These are phyloP conservation scores for Manis javanica DNA, from an alignment of 2,797 vertebrate species.

Conservation along the genomic window DNA sequence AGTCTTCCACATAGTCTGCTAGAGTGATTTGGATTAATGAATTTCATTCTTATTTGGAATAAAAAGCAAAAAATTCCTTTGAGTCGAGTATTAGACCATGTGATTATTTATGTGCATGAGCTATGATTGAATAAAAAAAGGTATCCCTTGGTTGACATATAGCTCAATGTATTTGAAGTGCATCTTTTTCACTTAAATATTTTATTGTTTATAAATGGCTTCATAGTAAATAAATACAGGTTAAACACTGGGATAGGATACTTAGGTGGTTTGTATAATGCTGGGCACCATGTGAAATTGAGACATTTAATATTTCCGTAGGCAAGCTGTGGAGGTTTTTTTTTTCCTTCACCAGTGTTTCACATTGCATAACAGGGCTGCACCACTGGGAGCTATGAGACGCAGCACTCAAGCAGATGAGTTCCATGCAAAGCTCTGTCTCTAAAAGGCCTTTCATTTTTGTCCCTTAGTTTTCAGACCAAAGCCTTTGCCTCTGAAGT, in stretches of 20 bases:
- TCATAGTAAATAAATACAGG: slow-evolving; percentile 31
- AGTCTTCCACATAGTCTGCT: slow-evolving; percentile 54
- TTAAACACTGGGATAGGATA: background rate
- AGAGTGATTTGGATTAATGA: slow-evolving; percentile 50
- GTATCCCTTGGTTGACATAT: background rate
- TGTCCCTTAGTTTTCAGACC: slow-evolving; percentile 31
- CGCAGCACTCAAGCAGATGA: background rate
- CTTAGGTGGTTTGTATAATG: background rate
- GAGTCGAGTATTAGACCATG: background rate
- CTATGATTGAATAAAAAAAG: slow-evolving; percentile 56
- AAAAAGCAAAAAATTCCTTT: slow-evolving; percentile 44
- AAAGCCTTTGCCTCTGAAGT: slow-evolving; percentile 9
- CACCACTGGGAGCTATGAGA: background rate
- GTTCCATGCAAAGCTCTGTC: background rate
- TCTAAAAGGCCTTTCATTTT: background rate
- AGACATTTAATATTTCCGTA: background rate
- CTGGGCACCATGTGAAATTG: background rate
- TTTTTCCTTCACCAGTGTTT: background rate
- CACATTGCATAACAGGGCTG: background rate
- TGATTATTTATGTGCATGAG: slow-evolving; percentile 25
- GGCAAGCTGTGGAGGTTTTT: background rate
- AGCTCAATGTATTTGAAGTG: background rate
- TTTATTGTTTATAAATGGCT: slow-evolving; percentile 41
- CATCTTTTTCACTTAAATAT: background rate
- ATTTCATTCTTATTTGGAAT: slow-evolving; percentile 60